Evolutionary conservation across 2,888 invertebrate genomes (phyloP), one percentile per base, ranked within the genome.

Genomic region (Cantharis flavilabris): DNA sequence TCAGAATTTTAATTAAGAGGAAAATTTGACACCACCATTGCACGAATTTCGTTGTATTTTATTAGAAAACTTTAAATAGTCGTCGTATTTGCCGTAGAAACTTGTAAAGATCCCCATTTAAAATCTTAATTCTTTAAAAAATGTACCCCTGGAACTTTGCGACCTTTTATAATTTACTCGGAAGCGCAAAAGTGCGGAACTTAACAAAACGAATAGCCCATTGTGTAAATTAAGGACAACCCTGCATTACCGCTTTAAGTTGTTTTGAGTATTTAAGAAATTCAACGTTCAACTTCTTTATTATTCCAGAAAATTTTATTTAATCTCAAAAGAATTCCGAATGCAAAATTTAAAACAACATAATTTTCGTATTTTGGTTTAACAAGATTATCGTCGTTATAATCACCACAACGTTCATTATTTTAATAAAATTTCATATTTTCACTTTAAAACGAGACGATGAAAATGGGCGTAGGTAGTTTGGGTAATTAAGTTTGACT

Each of bases 151-250:
- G n/a, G n/a, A 49, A 49, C n/a, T 75, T 70, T 67, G 65, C 49
- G 71, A 76, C 72, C 71, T 76, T 65, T 49, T 64, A 70, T 75
- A 74, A 77, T 65, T 75, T 49, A 23, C 62, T 63, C 71, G 74
- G 11, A 63, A 72, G 26, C 28, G 75, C 49, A 71, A 67, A 62
- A 67, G 67, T 71, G 67, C 4, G 30, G 49, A 74, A 71, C 63
- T 71, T 65, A 67, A 69, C 28, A 71, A 74, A 71, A 67, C 16
- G 62, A 77, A 73, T 76, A 76, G 72, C 62, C 74, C 74, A 77
- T 74, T 74, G 77, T 72, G 77, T 70, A 77, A 74, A 77, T 77
- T 77, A 78, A 74, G 71, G 73, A 78, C 75, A 71, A 75, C 72
- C 70, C 65, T 72, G 70, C 63, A 69, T 69, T 63, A 62, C 49